These are phyloP conservation scores for Irena cyanogastra DNA, from an alignment of 2,113 vertebrate genomes.

Conservation along the genomic window DNA sequence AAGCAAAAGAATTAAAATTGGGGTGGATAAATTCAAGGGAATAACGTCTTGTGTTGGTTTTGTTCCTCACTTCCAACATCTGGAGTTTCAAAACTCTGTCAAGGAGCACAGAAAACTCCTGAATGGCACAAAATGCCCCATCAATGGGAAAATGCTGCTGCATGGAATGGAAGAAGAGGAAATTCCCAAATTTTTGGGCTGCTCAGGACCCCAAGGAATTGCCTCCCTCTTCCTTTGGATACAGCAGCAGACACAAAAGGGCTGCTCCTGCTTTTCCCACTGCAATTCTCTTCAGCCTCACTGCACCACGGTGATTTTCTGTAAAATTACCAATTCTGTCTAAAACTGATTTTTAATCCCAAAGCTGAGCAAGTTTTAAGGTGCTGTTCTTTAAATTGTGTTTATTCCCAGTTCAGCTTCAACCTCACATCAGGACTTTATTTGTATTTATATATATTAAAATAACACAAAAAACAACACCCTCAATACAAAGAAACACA, in stretches of 20 bases:
- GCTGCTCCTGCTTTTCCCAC: neutral
- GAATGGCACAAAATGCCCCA: fast-evolving
- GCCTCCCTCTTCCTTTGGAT: no score
- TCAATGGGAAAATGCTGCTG: neutral
- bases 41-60: fast-evolving
- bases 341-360: neutral
- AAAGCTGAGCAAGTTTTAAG: neutral
- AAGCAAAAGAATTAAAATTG: neutral
- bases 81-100: neutral
- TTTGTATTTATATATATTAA: no score
- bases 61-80: neutral
- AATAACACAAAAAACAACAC: no score
- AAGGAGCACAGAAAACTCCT: fast-evolving
- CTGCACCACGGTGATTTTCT: neutral
- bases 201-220: neutral
- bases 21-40: neutral
- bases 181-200: neutral
- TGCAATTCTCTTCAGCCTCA: neutral
- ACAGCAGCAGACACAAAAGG: neutral
- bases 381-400: neutral
- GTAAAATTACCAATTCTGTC: neutral
- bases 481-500: neutral
- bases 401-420: neutral
- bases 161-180: neutral
- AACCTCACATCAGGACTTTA: neutral